Base-by-base conservation (phyloP, 2,797 vertebrate genomes). In the Adelosebastes latens region DNA sequence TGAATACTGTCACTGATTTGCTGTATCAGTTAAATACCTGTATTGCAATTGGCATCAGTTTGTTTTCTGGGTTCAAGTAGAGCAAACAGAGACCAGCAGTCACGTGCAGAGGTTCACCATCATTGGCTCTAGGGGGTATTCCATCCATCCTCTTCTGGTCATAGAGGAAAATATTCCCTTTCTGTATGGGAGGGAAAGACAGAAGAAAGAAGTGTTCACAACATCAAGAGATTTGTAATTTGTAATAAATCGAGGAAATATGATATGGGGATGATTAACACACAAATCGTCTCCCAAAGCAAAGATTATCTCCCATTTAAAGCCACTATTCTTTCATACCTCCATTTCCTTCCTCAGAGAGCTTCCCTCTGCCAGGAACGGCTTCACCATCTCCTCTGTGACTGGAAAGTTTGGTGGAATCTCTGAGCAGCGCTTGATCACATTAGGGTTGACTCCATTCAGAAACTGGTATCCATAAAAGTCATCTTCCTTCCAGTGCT, bases 401-500 rank as follows among this genome's bases (percentile, higher is more conserved):
- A 95, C 91, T 0, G 89, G 80, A 32, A 94, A 90, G 82, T 93
- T 94, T 64, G 20, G 2, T 10, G 94, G 94, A 72, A 95, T 74
- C 56, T 88, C 13, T 2, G 67, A 75, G 79, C 93, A 95, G 20
- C 74, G 36, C 49, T 81, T 85, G 65, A 95, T 94, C 56, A 86
- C 20, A 22, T 66, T 88, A 7, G 95, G 91, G 70, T 95, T 94
- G 25, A 31, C 2, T 31, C 32, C 90, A 6, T 94, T 95, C 65
- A 95, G 76, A 81, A 93, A 94, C 79, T 94, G 93, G 81, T 1
- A 93, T 53, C 93, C 95, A 36, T 86, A 95, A 52, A 95, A 94
- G 8, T 87, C 86, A 11, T 95, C 94, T 2, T 95, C 88, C 63
- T 61, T 88, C 94, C 94, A 95, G 76, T 95, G 89, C 3, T 93